Evolutionary conservation across 2,888 invertebrate genomes (phyloP).

Genomic region (Calameuta filiformis): DNA sequence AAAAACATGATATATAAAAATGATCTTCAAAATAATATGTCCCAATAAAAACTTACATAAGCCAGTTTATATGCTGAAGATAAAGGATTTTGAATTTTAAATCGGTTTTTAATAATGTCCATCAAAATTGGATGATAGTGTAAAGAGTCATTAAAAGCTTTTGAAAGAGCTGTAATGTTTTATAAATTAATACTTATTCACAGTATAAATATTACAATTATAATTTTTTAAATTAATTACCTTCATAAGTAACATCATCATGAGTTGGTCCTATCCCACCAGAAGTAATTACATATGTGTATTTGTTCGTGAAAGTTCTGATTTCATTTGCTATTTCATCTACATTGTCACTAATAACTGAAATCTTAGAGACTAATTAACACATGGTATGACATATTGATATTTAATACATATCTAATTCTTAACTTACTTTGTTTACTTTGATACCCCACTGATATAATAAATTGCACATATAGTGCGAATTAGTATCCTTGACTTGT

Average conservation of each 20-base stretch:
- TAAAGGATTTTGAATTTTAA: conserved; percentile 59
- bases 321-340: conserved; percentile 75
- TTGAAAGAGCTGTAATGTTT: conserved; percentile 66
- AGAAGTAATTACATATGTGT: conserved; percentile 77
- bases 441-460: conserved; percentile 74
- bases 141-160: conserved; percentile 68
- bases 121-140: conserved; percentile 65
- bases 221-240: conserved; percentile 47
- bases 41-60: conserved; percentile 41
- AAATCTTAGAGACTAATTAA: conserved; percentile 65
- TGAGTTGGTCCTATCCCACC: conserved; percentile 85
- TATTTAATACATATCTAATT: background rate
- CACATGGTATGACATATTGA: background rate
- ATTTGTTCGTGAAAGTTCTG: conserved; percentile 70
- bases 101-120: conserved; percentile 65
- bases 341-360: conserved; percentile 75
- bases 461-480: conserved; percentile 72
- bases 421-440: conserved; percentile 68
- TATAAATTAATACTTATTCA: conserved; percentile 8
- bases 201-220: conserved; percentile 6
- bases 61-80: conserved; percentile 66
- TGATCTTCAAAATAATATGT: conserved; percentile 1
- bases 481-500: conserved; percentile 77
- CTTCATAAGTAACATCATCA: conserved; percentile 81
- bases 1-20: conserved; percentile 50